These are phyloP conservation scores for Sebastes iracundus DNA, from an alignment of 2,797 vertebrate genomes.

Conservation along the genomic window DNA sequence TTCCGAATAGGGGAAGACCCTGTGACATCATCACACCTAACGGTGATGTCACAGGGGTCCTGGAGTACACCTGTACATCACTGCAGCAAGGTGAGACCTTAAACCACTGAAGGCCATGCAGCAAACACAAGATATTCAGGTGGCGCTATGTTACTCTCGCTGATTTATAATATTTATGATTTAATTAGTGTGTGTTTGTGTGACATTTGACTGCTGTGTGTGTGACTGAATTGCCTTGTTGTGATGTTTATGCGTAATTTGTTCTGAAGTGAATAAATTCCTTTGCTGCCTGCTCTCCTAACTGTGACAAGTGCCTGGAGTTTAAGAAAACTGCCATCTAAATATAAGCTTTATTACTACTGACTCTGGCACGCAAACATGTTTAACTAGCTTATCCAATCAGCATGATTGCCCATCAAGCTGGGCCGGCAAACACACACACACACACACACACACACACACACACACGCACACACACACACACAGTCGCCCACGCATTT, in stretches of 20 bases:
- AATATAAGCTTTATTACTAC: constrained; percentile 2
- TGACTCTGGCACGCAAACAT: constrained; percentile 4
- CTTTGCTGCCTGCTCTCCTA: neutral
- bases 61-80: neutral
- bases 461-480: neutral
- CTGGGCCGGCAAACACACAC: neutral
- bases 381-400: constrained; percentile 28
- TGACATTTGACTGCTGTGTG: neutral
- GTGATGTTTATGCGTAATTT: neutral
- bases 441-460: neutral
- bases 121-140: neutral
- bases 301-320: neutral
- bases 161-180: neutral
- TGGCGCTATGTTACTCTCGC: neutral
- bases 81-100: neutral
- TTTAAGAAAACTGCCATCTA: constrained; percentile 2
- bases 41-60: neutral
- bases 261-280: neutral
- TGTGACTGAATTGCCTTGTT: neutral
- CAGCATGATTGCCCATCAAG: constrained; percentile 3
- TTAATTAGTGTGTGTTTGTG: neutral
- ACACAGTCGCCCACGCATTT: constrained; percentile 3
- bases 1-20: neutral
- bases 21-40: neutral
- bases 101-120: neutral